These are phyloP conservation scores for Dolichomitus sp. DNA, from an alignment of 2,888 invertebrate species.

Conservation along the genomic window DNA sequence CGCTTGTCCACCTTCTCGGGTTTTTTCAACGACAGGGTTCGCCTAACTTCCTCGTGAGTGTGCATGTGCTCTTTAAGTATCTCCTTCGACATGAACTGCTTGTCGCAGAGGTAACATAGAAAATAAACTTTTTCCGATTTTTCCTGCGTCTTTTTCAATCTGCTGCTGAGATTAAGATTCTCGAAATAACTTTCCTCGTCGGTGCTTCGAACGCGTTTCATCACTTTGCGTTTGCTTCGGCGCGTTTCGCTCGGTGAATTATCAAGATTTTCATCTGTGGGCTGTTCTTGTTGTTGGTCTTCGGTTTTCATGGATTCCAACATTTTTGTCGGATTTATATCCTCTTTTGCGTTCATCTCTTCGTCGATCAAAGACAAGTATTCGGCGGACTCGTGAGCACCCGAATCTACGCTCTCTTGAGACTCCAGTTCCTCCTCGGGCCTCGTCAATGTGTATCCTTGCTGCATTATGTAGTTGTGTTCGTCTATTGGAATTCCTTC, in stretches of 20 bases:
- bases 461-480: constrained; percentile 79
- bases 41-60: constrained; percentile 83
- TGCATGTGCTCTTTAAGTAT: constrained; percentile 84
- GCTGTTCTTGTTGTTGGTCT: constrained; percentile 35
- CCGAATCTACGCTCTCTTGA: constrained; percentile 63
- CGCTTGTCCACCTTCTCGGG: constrained; percentile 76
- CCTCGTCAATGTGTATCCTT: constrained; percentile 69
- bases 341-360: constrained; percentile 50
- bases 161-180: constrained; percentile 83
- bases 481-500: constrained; percentile 75
- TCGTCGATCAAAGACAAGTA: constrained; percentile 67
- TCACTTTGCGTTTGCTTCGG: constrained; percentile 76
- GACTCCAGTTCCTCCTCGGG: constrained; percentile 63
- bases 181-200: constrained; percentile 84
- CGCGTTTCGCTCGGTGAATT: constrained; percentile 72
- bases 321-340: not conserved
- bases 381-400: constrained; percentile 64
- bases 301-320: constrained; percentile 44
- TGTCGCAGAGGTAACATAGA: constrained; percentile 83
- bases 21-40: constrained; percentile 76
- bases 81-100: constrained; percentile 82
- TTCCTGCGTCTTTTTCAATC: constrained; percentile 79
- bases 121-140: constrained; percentile 80
- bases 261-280: constrained; percentile 42
- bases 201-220: constrained; percentile 59